Percentiles rank a stretch among this genome's conserved stretches.
phyloP scores from a whole-genome alignment of 64 coral and sea anemone genomes.

The Stichodactyla mertensii region DNA sequence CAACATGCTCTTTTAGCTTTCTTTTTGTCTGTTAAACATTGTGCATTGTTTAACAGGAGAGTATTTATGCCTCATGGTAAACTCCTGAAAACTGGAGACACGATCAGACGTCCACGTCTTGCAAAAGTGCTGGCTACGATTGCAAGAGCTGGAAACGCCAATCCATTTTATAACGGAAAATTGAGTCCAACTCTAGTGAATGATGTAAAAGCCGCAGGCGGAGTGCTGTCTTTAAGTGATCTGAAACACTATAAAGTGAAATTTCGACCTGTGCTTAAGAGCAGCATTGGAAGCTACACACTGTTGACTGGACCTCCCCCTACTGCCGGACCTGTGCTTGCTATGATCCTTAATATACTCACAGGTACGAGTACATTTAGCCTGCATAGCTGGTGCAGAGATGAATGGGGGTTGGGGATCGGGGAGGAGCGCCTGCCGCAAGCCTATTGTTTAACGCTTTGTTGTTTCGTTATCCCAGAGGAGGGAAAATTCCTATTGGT shows the following conservation, averaged over 20 bases:
- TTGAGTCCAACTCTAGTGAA: slow-evolving; percentile 66
- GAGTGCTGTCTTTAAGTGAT: slow-evolving; percentile 65
- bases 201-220: slow-evolving; percentile 75
- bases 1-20: too few relatives aligned
- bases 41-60: slow-evolving; percentile 29
- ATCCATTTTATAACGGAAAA: slow-evolving; percentile 68
- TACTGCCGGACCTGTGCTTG: slow-evolving; percentile 86
- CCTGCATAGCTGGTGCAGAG: neutral
- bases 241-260: slow-evolving; percentile 84
- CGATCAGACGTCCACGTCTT: slow-evolving; percentile 66
- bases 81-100: slow-evolving; percentile 77
- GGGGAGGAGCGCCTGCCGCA: too few relatives aligned
- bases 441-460: too few relatives aligned
- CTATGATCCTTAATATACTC: slow-evolving; percentile 81
- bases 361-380: slow-evolving; percentile 34
- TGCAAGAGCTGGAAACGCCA: slow-evolving; percentile 67
- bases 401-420: too few relatives aligned
- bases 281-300: slow-evolving; percentile 60
- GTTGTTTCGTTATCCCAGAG: too few relatives aligned
- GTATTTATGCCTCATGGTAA: slow-evolving; percentile 66
- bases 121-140: slow-evolving; percentile 72
- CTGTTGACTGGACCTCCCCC: slow-evolving; percentile 78
- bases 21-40: neutral
- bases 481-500: too few relatives aligned
- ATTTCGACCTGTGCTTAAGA: slow-evolving; percentile 60